These are phyloP conservation scores for Diadegma fenestrale DNA, from an alignment of 2,888 invertebrate genomes.

Conservation along the genomic window DNA sequence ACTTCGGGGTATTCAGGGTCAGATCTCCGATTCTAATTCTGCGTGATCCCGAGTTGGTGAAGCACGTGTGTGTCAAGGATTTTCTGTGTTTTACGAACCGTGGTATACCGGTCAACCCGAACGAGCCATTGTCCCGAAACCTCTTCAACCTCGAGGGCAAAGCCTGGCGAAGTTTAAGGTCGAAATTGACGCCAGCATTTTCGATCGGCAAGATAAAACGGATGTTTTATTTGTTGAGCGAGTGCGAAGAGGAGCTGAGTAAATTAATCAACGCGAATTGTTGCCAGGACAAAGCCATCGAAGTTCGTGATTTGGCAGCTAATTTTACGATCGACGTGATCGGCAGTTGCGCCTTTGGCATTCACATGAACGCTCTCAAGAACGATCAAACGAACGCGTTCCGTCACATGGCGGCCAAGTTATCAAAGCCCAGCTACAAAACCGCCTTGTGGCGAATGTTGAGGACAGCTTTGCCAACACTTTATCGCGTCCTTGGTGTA, in stretches of 20 bases:
- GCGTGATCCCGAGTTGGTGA: slow-evolving; percentile 81
- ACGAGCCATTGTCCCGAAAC: slow-evolving; percentile 82
- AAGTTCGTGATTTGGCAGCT: slow-evolving; percentile 83
- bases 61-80: slow-evolving; percentile 79
- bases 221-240: slow-evolving; percentile 84
- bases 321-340: slow-evolving; percentile 86
- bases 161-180: slow-evolving; percentile 84
- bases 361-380: slow-evolving; percentile 84
- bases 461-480: slow-evolving; percentile 78
- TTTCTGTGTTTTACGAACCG: slow-evolving; percentile 80
- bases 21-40: slow-evolving; percentile 80
- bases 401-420: slow-evolving; percentile 80
- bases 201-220: slow-evolving; percentile 85
- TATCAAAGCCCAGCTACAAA: slow-evolving; percentile 82
- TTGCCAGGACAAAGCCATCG: slow-evolving; percentile 72
- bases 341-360: slow-evolving; percentile 85
- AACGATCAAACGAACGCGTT: slow-evolving; percentile 82
- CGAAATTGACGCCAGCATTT: slow-evolving; percentile 85
- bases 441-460: slow-evolving; percentile 82
- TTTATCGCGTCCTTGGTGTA: slow-evolving; percentile 76
- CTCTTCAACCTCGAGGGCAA: slow-evolving; percentile 84
- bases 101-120: slow-evolving; percentile 80
- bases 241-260: slow-evolving; percentile 82
- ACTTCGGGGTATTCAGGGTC: slow-evolving; percentile 80
- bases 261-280: slow-evolving; percentile 74